Evolutionary conservation across 2,797 vertebrate species (phyloP), one percentile per base, ranked within the genome.

Genomic region (Craterocephalus amniculus): DNA sequence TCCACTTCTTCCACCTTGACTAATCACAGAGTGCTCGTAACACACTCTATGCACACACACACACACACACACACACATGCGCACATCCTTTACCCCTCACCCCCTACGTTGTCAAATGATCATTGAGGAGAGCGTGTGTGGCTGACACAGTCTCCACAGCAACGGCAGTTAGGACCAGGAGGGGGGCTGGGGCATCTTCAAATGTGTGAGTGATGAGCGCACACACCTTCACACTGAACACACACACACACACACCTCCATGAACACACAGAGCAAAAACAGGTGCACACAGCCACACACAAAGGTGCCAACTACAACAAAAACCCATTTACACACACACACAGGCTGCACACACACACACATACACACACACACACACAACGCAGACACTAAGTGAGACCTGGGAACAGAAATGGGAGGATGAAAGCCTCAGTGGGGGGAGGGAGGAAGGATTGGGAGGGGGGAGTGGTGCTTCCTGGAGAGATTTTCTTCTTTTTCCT

Each of bases 91-190:
- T 84, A 70, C 82, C 76, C 72, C 75, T 83, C 74, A 72, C 73
- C 83, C 88, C 81, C 89, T 72, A 78, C 82, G 90, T 89, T 91
- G 90, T 93, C 92, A 95, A 95, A 96, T 94, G 91, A 96, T 96
- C 95, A 93, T 90, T 83, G 90, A 93, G 91, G 92, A 94, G 92
- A 91, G 89, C 92, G 93, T 89, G 92, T 95, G 95, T 94, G 93
- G 95, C 95, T 96, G 95, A 96, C 95, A 95, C 89, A 82, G 96
- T 97, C 96, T 93, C 95, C 95, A 96, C 95, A 95, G 93, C 92
- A 93, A 97, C 96, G 81, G 88, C 93, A 93, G 94, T 95, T 94
- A 94, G 92, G 94, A 90, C 91, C 87, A 85, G 61, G 56, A 93
- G 92, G 91, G 91, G 91, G 90, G 89, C 83, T 88, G 89, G 82